Percentiles rank a stretch among this genome's conserved stretches.
These are phyloP conservation scores for Colinus virginianus DNA, from an alignment of 2,113 vertebrate genomes.

Conservation along the genomic window DNA sequence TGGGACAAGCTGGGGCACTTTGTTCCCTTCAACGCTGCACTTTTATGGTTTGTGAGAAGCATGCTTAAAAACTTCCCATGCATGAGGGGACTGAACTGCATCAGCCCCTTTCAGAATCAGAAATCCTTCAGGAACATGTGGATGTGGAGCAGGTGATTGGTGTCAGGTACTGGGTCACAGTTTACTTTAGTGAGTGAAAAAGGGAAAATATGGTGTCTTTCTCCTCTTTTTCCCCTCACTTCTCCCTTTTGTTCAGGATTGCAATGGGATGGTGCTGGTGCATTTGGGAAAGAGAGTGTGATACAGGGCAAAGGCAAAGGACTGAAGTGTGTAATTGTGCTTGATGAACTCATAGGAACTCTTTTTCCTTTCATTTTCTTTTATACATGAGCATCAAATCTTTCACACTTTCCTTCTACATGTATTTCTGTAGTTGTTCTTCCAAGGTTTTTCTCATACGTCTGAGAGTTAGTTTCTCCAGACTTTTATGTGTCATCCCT, in stretches of 20 bases:
- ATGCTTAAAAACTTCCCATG: background rate
- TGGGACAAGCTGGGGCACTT: background rate
- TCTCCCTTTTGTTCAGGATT: background rate
- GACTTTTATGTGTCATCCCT: background rate
- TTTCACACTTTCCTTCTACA: background rate
- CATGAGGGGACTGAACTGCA: background rate
- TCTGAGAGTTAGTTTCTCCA: background rate
- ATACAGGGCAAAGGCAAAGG: background rate
- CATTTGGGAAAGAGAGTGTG: fast-evolving
- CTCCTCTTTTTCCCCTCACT: background rate
- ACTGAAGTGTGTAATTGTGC: background rate
- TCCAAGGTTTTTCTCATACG: background rate
- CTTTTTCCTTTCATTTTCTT: background rate
- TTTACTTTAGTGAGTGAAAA: background rate
- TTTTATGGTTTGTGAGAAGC: background rate
- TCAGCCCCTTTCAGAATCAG: background rate
- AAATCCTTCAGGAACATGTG: background rate
- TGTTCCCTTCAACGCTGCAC: background rate
- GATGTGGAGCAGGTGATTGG: background rate
- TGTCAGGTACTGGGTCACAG: background rate
- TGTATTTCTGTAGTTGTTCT: background rate
- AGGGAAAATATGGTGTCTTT: background rate
- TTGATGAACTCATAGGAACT: background rate
- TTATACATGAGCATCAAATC: background rate
- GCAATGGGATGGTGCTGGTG: background rate